Evolutionary conservation across 2,113 vertebrate genomes (phyloP).

Genomic region (Calcarius ornatus): DNA sequence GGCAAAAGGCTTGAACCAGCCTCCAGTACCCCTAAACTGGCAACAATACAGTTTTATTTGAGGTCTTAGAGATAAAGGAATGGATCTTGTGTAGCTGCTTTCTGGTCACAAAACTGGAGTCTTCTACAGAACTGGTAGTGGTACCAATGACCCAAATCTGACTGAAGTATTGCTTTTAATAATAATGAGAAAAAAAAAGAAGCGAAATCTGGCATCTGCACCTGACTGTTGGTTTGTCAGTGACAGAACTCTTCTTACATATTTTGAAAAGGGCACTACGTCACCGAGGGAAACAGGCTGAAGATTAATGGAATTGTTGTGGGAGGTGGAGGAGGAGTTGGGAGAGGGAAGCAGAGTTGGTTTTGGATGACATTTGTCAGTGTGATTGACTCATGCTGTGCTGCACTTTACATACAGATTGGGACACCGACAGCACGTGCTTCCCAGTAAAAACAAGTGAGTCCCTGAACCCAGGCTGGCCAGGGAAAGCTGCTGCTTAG

Average conservation of each 20-base stretch:
- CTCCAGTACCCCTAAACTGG: neutral
- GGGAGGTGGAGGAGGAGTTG: neutral
- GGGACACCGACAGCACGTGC: neutral
- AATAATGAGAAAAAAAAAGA: neutral
- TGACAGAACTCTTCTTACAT: neutral
- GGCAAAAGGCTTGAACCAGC: neutral
- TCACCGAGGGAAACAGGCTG: neutral
- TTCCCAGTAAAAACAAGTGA: neutral
- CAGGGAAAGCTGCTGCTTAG: neutral
- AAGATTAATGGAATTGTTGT: neutral
- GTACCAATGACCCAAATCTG: neutral
- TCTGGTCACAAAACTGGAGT: fast-evolving
- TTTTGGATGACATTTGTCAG: neutral
- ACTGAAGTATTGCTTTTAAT: neutral
- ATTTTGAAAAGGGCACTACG: conserved; percentile 14
- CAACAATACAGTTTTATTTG: neutral
- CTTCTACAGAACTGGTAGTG: neutral
- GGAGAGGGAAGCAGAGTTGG: neutral
- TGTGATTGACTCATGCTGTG: neutral
- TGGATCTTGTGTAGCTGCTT: neutral
- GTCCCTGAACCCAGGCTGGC: neutral
- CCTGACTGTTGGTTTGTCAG: neutral
- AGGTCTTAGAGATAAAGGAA: neutral
- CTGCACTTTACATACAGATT: neutral
- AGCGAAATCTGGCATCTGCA: neutral